Percentiles rank a stretch among this genome's conserved stretches.
Conservation (phyloP, 1,140 invertebrate species). For the Bradynema listronoti region DNA sequence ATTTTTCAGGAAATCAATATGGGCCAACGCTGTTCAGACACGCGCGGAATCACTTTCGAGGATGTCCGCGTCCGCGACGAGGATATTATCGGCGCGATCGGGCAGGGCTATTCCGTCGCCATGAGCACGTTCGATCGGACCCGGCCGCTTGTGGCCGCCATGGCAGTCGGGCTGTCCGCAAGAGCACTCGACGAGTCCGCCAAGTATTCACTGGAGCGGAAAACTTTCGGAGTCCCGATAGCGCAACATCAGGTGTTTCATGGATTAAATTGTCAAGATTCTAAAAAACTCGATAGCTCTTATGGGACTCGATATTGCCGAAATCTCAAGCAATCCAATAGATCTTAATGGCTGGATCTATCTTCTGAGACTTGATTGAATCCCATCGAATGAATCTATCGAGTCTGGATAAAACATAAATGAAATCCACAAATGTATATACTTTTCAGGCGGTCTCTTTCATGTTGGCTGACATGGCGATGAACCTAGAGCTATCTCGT, state of each 20-base stretch:
- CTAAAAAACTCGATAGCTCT: too few species aligned
- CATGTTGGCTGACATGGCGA: slow-evolving; percentile 89
- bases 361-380: too few species aligned
- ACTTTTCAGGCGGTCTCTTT: slow-evolving; percentile 77
- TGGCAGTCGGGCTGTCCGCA: slow-evolving; percentile 80
- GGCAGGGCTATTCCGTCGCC: slow-evolving; percentile 45
- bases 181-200: slow-evolving; percentile 83
- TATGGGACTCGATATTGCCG: too few species aligned
- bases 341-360: too few species aligned
- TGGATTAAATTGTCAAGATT: slow-evolving; percentile 62
- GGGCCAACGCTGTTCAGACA: slow-evolving; percentile 92
- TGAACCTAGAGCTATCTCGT: slow-evolving; percentile 76
- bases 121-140: slow-evolving; percentile 58
- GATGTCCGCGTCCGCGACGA: slow-evolving; percentile 77
- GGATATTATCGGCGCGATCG: slow-evolving; percentile 44
- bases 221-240: slow-evolving; percentile 85
- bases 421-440: slow-evolving; percentile 39
- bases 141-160: slow-evolving; percentile 64
- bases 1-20: slow-evolving; percentile 63
- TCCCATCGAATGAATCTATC: too few species aligned
- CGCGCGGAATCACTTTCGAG: slow-evolving; percentile 90
- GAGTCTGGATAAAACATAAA: slow-evolving; percentile 8
- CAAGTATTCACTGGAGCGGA: slow-evolving; percentile 84
- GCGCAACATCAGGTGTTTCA: slow-evolving; percentile 55
- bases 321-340: too few species aligned